Evolutionary conservation across 2,113 vertebrate species (phyloP).

Genomic region (Scomber japonicus): DNA sequence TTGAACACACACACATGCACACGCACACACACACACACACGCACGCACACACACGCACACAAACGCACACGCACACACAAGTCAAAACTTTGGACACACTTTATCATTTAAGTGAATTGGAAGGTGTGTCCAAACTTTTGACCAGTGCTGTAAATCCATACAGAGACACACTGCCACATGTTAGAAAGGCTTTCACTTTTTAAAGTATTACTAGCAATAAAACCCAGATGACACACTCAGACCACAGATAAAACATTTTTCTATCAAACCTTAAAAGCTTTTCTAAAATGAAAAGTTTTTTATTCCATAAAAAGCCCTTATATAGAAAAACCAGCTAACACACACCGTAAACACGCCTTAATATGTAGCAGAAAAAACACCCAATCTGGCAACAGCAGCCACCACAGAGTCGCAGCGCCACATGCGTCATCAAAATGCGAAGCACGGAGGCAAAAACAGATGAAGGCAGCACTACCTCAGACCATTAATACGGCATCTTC

Average conservation of each 20-base stretch:
- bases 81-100: too few species aligned
- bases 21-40: background rate
- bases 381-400: too few species aligned
- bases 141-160: too few species aligned
- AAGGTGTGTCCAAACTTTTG: too few species aligned
- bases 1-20: conserved; percentile 14
- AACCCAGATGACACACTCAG: background rate
- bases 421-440: too few species aligned
- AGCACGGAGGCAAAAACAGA: too few species aligned
- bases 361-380: too few species aligned
- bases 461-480: too few species aligned
- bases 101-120: too few species aligned
- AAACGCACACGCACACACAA: background rate
- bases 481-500: too few species aligned
- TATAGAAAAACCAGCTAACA: background rate
- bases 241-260: background rate
- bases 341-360: too few species aligned
- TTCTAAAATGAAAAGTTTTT: background rate
- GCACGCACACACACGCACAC: background rate
- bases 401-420: too few species aligned
- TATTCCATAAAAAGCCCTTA: background rate
- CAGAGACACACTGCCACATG: background rate
- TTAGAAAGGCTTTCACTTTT: background rate
- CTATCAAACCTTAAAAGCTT: conserved; percentile 15
- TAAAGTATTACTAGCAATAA: conserved; percentile 20